phyloP scores from a whole-genome alignment of 2,888 invertebrate species.

The Colletes collaris region DNA sequence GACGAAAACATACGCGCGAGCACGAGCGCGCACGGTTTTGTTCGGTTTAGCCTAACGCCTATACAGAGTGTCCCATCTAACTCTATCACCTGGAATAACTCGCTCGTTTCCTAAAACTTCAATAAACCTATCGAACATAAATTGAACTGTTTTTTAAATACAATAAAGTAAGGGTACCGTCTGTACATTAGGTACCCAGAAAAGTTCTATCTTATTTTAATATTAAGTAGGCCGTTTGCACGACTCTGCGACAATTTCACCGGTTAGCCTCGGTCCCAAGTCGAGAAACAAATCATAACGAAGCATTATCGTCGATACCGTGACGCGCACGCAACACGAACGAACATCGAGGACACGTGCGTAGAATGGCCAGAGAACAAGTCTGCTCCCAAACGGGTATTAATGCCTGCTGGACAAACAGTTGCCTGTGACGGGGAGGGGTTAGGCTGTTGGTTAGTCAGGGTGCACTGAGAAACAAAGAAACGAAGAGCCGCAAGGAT shows the following conservation, averaged over 20 bases:
- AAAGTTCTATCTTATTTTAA: too few relatives aligned
- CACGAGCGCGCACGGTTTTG: not conserved
- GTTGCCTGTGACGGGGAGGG: slow-evolving; percentile 16
- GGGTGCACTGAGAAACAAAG: slow-evolving; percentile 24
- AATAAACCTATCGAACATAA: too few relatives aligned
- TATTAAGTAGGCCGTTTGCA: too few relatives aligned
- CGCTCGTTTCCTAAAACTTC: too few relatives aligned
- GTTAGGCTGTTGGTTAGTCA: slow-evolving; percentile 23
- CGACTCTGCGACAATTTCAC: too few relatives aligned
- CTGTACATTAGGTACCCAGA: too few relatives aligned
- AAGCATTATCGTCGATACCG: slow-evolving; percentile 28
- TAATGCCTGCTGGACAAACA: slow-evolving; percentile 77
- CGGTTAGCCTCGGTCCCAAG: too few relatives aligned
- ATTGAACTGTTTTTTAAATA: too few relatives aligned
- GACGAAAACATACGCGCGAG: slow-evolving; percentile 37
- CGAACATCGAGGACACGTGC: slow-evolving; percentile 72
- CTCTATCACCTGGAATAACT: too few relatives aligned
- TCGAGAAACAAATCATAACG: too few relatives aligned
- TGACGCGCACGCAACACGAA: slow-evolving; percentile 53
- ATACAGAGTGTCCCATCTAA: not conserved
- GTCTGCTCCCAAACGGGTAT: slow-evolving; percentile 76
- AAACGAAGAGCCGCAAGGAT: slow-evolving; percentile 31
- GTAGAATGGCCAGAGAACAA: slow-evolving; percentile 76
- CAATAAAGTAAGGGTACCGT: too few relatives aligned
- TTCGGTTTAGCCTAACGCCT: slow-evolving; percentile 46